Evolutionary conservation across 2,113 vertebrate species (phyloP).

Genomic region (Dipodomys spectabilis): DNA sequence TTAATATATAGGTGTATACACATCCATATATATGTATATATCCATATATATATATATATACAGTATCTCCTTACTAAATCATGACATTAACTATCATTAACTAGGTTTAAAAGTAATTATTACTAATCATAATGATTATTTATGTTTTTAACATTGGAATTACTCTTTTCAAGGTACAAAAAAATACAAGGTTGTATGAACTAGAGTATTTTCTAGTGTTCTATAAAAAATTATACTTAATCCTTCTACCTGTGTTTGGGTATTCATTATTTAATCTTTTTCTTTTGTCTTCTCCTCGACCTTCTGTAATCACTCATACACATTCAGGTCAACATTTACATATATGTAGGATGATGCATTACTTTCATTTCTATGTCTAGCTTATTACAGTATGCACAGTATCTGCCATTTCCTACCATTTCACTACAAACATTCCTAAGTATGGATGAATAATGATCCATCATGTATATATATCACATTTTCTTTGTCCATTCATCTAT

Average conservation of each 20-base stretch:
- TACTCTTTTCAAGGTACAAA: too few species aligned
- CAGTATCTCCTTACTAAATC: background rate
- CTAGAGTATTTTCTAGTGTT: background rate
- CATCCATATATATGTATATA: too few species aligned
- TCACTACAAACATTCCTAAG: background rate
- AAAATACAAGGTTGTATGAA: background rate
- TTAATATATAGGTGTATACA: too few species aligned
- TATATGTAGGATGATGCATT: background rate
- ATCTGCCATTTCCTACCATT: background rate
- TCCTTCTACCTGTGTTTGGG: background rate
- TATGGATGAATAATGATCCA: background rate
- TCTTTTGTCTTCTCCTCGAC: background rate
- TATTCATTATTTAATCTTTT: background rate
- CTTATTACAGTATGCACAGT: background rate
- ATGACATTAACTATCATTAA: background rate
- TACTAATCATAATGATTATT: too few species aligned
- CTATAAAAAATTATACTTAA: background rate
- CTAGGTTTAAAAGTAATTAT: too few species aligned
- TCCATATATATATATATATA: background rate
- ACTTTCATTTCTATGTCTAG: background rate
- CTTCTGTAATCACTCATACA: background rate
- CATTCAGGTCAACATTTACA: background rate
- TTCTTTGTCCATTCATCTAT: background rate
- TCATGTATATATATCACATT: background rate
- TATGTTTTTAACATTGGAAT: background rate